A percentile compares a stretch with the other conserved stretches of the same genome.
phyloP scores from a whole-genome alignment of 92 coral and sea anemone genomes.

The Ricordea florida region DNA sequence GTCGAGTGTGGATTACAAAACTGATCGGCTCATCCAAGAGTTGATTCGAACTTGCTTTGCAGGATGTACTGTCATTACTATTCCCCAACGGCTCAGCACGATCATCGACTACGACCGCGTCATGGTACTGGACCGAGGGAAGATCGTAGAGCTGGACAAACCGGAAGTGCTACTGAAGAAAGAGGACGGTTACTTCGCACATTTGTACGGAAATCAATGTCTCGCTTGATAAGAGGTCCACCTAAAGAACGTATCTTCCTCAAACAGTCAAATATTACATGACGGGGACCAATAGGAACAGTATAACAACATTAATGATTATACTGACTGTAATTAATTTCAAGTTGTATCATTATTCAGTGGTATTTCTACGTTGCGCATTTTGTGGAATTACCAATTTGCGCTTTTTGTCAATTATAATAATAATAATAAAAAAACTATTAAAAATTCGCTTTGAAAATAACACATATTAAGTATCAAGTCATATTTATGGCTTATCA shows the following conservation, averaged over 20 bases:
- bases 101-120: constrained; percentile 87
- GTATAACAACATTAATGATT: no score
- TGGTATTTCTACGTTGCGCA: no score
- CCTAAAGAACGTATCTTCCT: background rate
- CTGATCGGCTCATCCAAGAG: constrained; percentile 88
- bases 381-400: no score
- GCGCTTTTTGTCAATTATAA: no score
- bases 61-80: constrained; percentile 68
- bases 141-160: constrained; percentile 79
- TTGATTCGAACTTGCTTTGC: constrained; percentile 71
- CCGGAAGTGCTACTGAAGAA: constrained; percentile 73
- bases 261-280: background rate
- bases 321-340: no score
- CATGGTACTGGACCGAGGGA: constrained; percentile 82
- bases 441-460: no score
- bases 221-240: background rate
- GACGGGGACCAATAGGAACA: background rate
- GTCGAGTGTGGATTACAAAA: constrained; percentile 82
- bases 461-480: no score
- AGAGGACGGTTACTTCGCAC: constrained; percentile 78
- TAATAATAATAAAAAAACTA: no score
- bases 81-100: constrained; percentile 79
- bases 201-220: constrained; percentile 76
- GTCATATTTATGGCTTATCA: no score
- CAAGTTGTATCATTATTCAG: no score